These are phyloP conservation scores for Hydrochoerus hydrochaeris DNA, from an alignment of 2,113 vertebrate genomes.

Conservation along the genomic window DNA sequence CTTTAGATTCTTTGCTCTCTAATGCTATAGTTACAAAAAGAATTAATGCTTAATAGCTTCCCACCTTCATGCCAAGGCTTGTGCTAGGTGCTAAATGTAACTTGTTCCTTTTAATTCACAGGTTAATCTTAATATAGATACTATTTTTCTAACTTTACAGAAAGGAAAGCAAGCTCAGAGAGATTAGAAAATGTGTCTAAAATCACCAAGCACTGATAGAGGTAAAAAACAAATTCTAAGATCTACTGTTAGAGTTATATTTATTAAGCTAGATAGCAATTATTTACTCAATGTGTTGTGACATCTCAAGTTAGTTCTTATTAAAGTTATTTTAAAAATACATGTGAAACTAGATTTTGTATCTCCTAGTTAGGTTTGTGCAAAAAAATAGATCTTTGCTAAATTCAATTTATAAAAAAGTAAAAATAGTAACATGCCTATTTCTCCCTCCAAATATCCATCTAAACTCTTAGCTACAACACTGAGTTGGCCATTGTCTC, in stretches of 20 bases:
- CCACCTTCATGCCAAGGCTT: background rate
- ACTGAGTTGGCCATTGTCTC: background rate
- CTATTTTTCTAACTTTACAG: slow-evolving; percentile 7
- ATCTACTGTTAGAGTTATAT: slow-evolving; percentile 40
- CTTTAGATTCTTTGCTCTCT: background rate
- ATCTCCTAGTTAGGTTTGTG: background rate
- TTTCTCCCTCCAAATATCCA: background rate
- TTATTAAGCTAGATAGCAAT: slow-evolving; percentile 44
- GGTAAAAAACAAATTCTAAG: slow-evolving; percentile 55
- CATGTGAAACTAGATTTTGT: slow-evolving; percentile 16
- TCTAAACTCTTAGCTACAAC: slow-evolving; percentile 25
- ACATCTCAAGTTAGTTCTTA: slow-evolving; percentile 51
- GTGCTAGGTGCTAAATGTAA: background rate
- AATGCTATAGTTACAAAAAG: background rate
- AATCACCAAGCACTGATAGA: slow-evolving; percentile 23
- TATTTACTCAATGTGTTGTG: slow-evolving; percentile 7
- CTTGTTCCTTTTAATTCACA: background rate
- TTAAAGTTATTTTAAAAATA: slow-evolving; percentile 19
- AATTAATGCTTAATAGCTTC: background rate
- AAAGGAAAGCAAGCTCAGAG: slow-evolving; percentile 17
- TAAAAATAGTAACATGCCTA: background rate
- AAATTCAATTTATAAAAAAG: slow-evolving; percentile 51
- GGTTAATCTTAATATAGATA: slow-evolving; percentile 25
- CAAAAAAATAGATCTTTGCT: background rate
- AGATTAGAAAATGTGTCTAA: slow-evolving; percentile 54